phyloP scores from a whole-genome alignment of 2,113 vertebrate species.

The Mobula hypostoma region DNA sequence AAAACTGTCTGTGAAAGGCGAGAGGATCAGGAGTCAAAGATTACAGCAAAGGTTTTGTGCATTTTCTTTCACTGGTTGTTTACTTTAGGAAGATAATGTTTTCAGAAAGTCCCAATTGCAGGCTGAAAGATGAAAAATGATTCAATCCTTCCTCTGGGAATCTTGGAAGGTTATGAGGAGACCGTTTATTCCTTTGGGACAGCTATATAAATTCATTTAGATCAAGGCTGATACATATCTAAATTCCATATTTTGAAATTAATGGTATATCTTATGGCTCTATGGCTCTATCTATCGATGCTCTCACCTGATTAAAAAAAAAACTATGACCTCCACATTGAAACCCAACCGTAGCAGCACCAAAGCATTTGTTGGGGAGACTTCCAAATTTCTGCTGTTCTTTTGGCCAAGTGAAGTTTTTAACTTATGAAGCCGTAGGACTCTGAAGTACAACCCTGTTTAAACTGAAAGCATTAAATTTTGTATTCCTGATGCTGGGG shows the following conservation, averaged over 20 bases:
- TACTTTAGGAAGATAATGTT: neutral
- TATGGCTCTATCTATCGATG: neutral
- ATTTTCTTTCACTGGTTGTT: neutral
- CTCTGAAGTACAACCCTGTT: neutral
- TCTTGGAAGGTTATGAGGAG: neutral
- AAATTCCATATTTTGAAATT: neutral
- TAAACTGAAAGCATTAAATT: neutral
- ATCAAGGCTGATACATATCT: neutral
- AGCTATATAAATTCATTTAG: neutral
- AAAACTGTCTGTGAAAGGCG: neutral
- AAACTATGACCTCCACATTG: neutral
- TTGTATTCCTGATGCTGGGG: neutral
- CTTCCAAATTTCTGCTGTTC: neutral
- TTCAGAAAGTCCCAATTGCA: neutral
- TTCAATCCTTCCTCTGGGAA: neutral
- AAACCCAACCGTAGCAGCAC: neutral
- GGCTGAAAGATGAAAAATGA: neutral
- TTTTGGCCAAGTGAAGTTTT: neutral
- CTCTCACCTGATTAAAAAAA: neutral
- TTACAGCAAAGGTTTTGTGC: neutral
- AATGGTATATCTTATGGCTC: neutral
- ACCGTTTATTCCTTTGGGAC: neutral
- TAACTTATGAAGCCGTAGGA: neutral
- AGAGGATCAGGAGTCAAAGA: neutral
- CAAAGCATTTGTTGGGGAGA: neutral